phyloP scores from a whole-genome alignment of 2,888 invertebrate genomes.

The Sphaeridia pumilis region DNA sequence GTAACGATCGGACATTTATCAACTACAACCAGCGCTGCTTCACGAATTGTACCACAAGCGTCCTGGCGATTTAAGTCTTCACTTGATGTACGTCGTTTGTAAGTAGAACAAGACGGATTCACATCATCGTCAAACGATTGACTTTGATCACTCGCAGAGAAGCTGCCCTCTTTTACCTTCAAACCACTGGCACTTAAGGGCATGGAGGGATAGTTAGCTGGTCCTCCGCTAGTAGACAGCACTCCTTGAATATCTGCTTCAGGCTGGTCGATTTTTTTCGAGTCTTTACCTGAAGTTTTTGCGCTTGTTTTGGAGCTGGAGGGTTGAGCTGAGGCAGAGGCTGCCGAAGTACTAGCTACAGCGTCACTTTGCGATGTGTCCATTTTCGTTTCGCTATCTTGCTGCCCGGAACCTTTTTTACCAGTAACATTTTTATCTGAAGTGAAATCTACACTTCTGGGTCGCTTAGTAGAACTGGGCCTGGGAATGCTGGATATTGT shows the following conservation, averaged over 20 bases:
- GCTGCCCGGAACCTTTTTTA: background rate
- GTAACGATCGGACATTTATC: background rate
- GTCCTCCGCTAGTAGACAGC: background rate
- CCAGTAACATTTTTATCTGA: background rate
- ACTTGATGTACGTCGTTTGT: no score
- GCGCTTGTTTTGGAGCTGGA: no score
- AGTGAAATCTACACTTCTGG: constrained; percentile 32
- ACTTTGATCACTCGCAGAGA: constrained; percentile 23
- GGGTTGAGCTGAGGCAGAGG: constrained; percentile 10
- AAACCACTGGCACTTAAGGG: constrained; percentile 28
- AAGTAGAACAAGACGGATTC: no score
- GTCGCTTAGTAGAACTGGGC: constrained; percentile 25
- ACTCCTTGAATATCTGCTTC: background rate
- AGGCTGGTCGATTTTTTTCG: background rate
- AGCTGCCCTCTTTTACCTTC: constrained; percentile 28
- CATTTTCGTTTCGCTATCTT: no score
- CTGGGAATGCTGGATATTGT: constrained; percentile 33
- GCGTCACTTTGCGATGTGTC: no score
- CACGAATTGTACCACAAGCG: no score
- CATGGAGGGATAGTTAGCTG: no score
- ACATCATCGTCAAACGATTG: constrained; percentile 31
- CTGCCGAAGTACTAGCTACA: constrained; percentile 20
- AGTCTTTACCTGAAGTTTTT: background rate
- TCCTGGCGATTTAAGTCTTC: no score
- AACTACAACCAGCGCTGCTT: background rate